phyloP scores from a whole-genome alignment of 1,140 invertebrate genomes.

The Caligus rogercresseyi region DNA sequence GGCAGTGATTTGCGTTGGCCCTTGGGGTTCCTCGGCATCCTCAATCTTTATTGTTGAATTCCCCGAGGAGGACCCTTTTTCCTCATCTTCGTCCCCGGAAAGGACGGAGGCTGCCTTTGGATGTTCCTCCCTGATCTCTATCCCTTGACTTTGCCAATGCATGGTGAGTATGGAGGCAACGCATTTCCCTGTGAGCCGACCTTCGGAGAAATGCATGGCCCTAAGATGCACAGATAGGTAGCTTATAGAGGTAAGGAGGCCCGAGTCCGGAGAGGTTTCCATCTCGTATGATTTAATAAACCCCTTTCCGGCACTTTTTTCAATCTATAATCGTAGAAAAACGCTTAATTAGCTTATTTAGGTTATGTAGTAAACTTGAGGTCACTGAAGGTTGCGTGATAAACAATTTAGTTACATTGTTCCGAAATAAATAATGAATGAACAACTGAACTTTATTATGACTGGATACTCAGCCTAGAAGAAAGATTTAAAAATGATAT shows the following conservation, averaged over 20 bases:
- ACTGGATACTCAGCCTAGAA: no score
- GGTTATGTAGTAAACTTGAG: no score
- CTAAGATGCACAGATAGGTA: slow-evolving; percentile 9
- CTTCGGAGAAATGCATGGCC: neutral
- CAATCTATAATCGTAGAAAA: neutral
- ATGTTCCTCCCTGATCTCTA: slow-evolving; percentile 1
- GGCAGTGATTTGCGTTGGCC: no score
- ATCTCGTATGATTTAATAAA: neutral
- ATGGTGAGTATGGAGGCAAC: slow-evolving; percentile 1
- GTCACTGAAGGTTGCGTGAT: no score
- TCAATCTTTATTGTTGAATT: no score
- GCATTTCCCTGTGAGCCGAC: slow-evolving; percentile 2
- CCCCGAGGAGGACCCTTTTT: no score
- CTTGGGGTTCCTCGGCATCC: no score
- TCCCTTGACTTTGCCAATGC: slow-evolving; percentile 8
- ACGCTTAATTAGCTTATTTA: no score
- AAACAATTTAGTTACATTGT: no score
- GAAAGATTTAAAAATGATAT: no score
- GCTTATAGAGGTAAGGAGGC: neutral
- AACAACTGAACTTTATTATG: no score
- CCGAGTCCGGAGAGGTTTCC: neutral
- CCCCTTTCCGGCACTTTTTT: neutral
- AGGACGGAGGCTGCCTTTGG: neutral
- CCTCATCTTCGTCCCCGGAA: neutral
- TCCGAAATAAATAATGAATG: no score